phyloP scores from a whole-genome alignment of 2,113 vertebrate genomes.

The Osmerus mordax region DNA sequence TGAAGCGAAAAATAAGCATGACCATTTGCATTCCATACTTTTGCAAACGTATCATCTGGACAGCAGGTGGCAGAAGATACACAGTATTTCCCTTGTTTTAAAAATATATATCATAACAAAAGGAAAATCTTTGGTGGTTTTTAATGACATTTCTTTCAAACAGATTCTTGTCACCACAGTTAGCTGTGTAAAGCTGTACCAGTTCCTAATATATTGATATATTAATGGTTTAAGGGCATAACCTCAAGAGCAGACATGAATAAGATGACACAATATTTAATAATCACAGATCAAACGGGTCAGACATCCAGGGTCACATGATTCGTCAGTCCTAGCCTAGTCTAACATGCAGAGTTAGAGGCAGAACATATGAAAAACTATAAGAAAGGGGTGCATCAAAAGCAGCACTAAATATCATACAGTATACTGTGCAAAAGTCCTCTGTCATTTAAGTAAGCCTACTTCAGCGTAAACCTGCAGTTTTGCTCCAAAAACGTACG shows the following conservation, averaged over 20 bases:
- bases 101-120: neutral
- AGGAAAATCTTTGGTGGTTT: constrained; percentile 9
- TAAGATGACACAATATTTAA: neutral
- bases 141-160: neutral
- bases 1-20: neutral
- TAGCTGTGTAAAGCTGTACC: neutral
- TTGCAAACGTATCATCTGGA: constrained; percentile 5
- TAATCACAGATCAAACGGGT: constrained; percentile 11
- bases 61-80: constrained; percentile 13
- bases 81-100: neutral
- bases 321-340: neutral
- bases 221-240: neutral
- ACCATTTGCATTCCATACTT: neutral
- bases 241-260: neutral
- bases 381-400: constrained; percentile 8
- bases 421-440: constrained; percentile 30
- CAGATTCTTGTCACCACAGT: constrained; percentile 6
- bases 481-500: constrained; percentile 9
- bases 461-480: constrained; percentile 13
- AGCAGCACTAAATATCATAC: constrained; percentile 38
- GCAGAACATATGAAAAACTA: constrained; percentile 14
- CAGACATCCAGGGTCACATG: neutral
- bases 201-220: neutral
- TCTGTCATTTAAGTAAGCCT: constrained; percentile 19
- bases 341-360: constrained; percentile 13